Base-by-base conservation (phyloP, 2,888 invertebrate species). In the Drosophila conformis region DNA sequence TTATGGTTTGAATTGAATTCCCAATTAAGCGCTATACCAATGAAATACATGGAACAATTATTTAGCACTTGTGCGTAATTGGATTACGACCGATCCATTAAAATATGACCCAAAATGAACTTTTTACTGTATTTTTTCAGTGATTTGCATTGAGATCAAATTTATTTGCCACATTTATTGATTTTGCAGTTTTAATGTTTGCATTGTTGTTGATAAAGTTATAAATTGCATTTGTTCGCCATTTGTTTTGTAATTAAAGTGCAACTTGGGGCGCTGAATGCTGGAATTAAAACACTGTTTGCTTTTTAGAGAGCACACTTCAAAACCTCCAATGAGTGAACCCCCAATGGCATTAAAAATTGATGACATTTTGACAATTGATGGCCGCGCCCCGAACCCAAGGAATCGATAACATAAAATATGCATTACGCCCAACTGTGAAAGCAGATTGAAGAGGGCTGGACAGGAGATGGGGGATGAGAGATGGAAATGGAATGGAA, bases 301-400 rank as follows among this genome's bases (percentile, higher is more conserved):
- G 66, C 42, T 52, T 67, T 74, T 64, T 74, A 60, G 61, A 63
- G 73, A 66, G 62, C 42, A 59, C 56, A 62, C 74, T 82, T 75
- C 46, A 40, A 62, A 85, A 73, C 63, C 66, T 48, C 29, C 29
- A 29, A 6, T 29, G 27, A 27, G 0, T 69, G 29, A 31, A 11
- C 0, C 49, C 59, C 65, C 46, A 36, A 42, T 52, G 65, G 52
- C 83, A 85, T 85, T 85, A 85, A 80, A 90, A 77, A 85, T 85
- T 73, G 67, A 85, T 88, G 90, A 90, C 89, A 85, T 77, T 85
- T 82, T 90, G 85, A 89, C 89, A 86, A 86, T 86, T 90, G 90
- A 89, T 81, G 90, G 85, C 53, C 75, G 77, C 66, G 52, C 54
- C 53, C 79, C 48, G 36, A 63, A 21, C 27, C 62, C 65, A 76